phyloP scores from a whole-genome alignment of 2,113 vertebrate species.

The Crotalus tigris region DNA sequence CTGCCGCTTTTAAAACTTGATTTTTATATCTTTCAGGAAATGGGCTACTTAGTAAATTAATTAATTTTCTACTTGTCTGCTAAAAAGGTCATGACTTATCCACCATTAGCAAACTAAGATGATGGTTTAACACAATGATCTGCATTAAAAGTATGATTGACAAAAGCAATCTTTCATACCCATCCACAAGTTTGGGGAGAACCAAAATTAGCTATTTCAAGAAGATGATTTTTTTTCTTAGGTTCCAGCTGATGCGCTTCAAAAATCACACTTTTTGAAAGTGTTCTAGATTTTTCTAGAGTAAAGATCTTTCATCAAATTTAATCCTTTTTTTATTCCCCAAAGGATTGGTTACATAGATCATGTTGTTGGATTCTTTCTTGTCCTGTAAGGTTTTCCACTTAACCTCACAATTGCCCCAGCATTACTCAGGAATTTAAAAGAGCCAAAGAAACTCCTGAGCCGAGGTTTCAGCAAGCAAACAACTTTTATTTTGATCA shows the following conservation, averaged over 20 bases:
- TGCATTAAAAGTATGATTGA: constrained; percentile 44
- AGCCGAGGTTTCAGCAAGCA: too few species aligned
- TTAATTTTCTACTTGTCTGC: constrained; percentile 29
- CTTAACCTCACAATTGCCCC: too few species aligned
- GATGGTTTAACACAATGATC: constrained; percentile 41
- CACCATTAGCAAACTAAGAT: constrained; percentile 34
- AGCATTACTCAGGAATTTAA: too few species aligned
- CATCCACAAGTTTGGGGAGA: background rate
- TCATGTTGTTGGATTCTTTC: background rate
- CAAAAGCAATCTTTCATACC: constrained; percentile 26
- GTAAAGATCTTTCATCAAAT: constrained; percentile 34
- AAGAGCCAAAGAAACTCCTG: too few species aligned
- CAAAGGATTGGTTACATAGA: constrained; percentile 15
- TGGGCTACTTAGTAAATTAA: constrained; percentile 5
- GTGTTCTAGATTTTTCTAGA: background rate
- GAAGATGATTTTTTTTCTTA: constrained; percentile 28
- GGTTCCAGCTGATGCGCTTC: background rate
- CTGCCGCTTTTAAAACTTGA: constrained; percentile 24
- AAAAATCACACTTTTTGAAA: constrained; percentile 20
- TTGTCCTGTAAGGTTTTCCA: background rate
- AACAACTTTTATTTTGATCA: too few species aligned
- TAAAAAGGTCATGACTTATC: constrained; percentile 26
- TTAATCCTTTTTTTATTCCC: constrained; percentile 32
- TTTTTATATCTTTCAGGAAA: background rate
- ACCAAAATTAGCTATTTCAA: constrained; percentile 7